A percentile compares a stretch with the other conserved stretches of the same genome.
These are phyloP conservation scores for Syrmaticus mikado DNA, from an alignment of 2,113 vertebrate genomes.

Conservation along the genomic window DNA sequence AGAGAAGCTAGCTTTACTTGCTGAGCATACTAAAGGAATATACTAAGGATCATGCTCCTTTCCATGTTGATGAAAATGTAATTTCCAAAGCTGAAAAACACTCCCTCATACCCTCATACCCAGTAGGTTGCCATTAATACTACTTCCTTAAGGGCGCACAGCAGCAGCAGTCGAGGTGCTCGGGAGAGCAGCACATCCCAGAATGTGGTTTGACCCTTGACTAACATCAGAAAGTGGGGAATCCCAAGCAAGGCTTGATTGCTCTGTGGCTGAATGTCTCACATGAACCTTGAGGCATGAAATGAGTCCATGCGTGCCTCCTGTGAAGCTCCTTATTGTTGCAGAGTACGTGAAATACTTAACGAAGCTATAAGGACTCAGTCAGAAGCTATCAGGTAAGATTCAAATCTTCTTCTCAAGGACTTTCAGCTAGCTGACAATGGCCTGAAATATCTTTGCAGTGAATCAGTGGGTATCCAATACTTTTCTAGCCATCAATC, in stretches of 20 bases:
- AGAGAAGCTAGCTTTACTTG: neutral
- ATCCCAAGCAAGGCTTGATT: neutral
- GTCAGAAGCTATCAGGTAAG: neutral
- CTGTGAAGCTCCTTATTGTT: neutral
- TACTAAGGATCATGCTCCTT: neutral
- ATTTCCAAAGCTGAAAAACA: neutral
- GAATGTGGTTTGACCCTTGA: neutral
- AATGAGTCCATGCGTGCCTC: fast-evolving
- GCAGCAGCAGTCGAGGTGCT: neutral
- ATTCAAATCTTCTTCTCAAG: neutral
- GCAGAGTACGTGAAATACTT: neutral
- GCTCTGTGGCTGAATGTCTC: neutral
- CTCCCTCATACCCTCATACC: neutral
- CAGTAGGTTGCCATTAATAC: neutral
- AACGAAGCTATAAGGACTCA: neutral
- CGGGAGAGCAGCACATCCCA: neutral
- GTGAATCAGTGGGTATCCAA: neutral
- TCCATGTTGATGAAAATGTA: neutral
- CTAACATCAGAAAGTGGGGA: neutral
- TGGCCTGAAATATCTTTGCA: neutral
- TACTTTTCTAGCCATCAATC: neutral
- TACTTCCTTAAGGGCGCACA: neutral
- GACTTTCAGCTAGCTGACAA: neutral
- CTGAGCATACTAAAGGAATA: neutral
- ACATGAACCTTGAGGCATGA: fast-evolving